phyloP scores from a whole-genome alignment of 2,888 invertebrate genomes.

The Ectemnius cavifrons region DNA sequence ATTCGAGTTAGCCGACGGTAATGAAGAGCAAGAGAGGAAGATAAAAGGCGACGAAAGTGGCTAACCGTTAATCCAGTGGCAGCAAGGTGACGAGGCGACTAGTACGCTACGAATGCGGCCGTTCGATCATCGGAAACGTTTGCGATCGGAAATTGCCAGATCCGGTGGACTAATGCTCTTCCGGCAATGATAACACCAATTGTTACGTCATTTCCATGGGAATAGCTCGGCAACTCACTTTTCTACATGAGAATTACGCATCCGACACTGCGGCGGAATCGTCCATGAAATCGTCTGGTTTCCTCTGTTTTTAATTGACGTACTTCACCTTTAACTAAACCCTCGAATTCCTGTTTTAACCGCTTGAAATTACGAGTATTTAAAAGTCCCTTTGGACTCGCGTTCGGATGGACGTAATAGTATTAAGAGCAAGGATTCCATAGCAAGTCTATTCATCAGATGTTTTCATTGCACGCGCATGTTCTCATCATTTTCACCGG shows the following conservation, averaged over 20 bases:
- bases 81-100: conserved; percentile 49
- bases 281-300: neutral
- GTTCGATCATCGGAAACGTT: conserved; percentile 71
- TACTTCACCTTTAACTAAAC: too few species aligned
- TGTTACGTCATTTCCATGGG: conserved; percentile 29
- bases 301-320: too few species aligned
- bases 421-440: too few species aligned
- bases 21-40: too few species aligned
- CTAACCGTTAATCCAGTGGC: conserved; percentile 49
- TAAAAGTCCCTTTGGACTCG: too few species aligned
- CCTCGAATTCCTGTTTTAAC: too few species aligned
- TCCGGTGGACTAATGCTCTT: conserved; percentile 73
- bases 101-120: conserved; percentile 66
- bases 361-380: too few species aligned
- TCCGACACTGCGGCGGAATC: conserved; percentile 14
- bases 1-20: too few species aligned
- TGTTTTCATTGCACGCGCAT: too few species aligned
- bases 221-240: neutral
- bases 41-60: conserved; percentile 18
- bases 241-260: conserved; percentile 12
- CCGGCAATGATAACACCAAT: conserved; percentile 64
- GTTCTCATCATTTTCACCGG: too few species aligned
- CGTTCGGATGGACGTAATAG: too few species aligned
- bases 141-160: conserved; percentile 75
- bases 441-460: too few species aligned